Evolutionary conservation across 2,113 vertebrate genomes (phyloP), one percentile per base, ranked within the genome.

Genomic region (Oreochromis niloticus): DNA sequence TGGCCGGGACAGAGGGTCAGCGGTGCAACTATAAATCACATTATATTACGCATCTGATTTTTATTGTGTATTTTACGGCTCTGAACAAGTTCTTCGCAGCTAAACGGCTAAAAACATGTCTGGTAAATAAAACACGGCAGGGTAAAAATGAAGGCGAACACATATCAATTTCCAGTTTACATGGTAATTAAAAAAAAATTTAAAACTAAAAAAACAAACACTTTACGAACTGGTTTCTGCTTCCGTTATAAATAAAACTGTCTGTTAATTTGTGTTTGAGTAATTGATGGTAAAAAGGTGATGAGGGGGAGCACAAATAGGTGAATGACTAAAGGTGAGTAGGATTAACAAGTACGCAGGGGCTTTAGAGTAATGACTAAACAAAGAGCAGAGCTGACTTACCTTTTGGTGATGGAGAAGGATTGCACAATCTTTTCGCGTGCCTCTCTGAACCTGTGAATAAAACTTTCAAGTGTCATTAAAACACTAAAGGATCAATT

Each of bases 371-470:
- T 89, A 92, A 93, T 93, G 84, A 87, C 87, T 81, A 89, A 79
- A 87, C 81, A 59, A 71, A 82, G 50, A 80, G 59, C 24, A 84
- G 50, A 82, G 46, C n/a, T 57, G 34, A 50, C 86, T 94, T 96
- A 96, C 96, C 95, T 95, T 92, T 95, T 43, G 89, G 84, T 85
- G 95, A 95, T 17, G 82, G 88, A 86, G 88, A 82, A 81, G 14
- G 61, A 50, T 82, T 90, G 71, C 83, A 86, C 73, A 88, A 46
- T 84, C 88, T 89, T 63, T 87, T 94, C 22, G 85, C 61, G 14
- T 13, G 91, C 50, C 88, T 90, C 73, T 95, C 94, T 68, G 93
- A 92, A 95, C 96, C 96, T 96, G 90, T 82, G 59, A 82, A 80
- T 87, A 86, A 66, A 39, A 66, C 19, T 39, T 39, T 39, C 19